phyloP scores from a whole-genome alignment of 2,113 vertebrate genomes.

The Microtus ochrogaster region DNA sequence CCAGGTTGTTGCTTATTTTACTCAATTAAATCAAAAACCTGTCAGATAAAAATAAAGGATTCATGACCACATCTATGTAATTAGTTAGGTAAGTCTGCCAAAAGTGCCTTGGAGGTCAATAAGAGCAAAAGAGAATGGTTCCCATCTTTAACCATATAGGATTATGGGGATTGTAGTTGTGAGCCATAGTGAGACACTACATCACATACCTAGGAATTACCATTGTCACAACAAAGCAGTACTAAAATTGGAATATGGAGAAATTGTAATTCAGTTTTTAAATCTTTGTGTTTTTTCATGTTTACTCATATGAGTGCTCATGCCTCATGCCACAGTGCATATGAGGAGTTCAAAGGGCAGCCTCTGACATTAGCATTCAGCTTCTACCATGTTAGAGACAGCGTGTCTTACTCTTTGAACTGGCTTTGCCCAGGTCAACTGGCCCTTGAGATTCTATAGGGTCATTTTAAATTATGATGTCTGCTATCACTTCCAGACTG shows the following conservation, averaged over 20 bases:
- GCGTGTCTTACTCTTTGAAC: not conserved
- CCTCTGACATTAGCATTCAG: not conserved
- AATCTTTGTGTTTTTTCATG: not conserved
- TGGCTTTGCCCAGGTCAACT: not conserved
- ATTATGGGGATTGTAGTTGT: not conserved
- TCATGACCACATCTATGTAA: not conserved
- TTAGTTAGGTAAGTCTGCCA: not conserved
- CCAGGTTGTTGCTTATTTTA: not conserved
- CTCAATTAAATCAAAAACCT: not conserved
- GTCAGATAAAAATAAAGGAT: not conserved
- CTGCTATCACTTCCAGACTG: not conserved
- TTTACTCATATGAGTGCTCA: too few relatives aligned
- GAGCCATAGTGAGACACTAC: not conserved
- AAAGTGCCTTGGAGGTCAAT: not conserved
- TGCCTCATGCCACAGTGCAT: not conserved
- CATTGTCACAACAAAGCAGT: not conserved
- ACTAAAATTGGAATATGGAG: not conserved
- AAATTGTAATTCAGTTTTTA: not conserved
- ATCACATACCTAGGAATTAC: not conserved
- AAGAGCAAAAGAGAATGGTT: not conserved
- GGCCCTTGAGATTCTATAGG: not conserved
- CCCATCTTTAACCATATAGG: not conserved
- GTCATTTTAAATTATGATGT: not conserved
- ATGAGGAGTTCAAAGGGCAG: not conserved
- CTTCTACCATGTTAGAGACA: not conserved